phyloP scores from a whole-genome alignment of 2,888 invertebrate genomes.

The Unio pictorum region DNA sequence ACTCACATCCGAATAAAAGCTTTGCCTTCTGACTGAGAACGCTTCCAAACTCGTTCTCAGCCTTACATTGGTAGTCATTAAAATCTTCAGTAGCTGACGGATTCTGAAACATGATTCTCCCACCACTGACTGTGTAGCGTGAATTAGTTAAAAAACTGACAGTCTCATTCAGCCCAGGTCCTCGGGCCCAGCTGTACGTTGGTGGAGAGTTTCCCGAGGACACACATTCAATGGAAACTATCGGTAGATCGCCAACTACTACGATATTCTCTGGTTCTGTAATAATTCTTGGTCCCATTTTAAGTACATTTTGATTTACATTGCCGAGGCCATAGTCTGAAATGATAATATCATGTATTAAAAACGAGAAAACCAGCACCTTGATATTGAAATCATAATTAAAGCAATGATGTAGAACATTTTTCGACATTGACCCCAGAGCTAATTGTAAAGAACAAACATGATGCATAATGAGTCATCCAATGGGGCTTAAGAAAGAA shows the following conservation, averaged over 20 bases:
- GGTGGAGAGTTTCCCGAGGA: constrained; percentile 87
- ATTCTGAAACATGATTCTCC: constrained; percentile 88
- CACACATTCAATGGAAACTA: constrained; percentile 67
- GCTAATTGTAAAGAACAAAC: too few species aligned
- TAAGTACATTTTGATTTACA: constrained; percentile 84
- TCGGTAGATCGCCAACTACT: constrained; percentile 51
- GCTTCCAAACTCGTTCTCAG: constrained; percentile 88
- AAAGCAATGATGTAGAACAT: too few species aligned
- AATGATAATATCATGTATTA: background rate
- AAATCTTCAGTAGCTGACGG: constrained; percentile 84
- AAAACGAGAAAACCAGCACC: too few species aligned
- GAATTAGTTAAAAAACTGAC: constrained; percentile 17
- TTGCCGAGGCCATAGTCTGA: constrained; percentile 64
- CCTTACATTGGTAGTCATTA: constrained; percentile 92
- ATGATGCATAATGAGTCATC: too few species aligned
- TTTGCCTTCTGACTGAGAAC: constrained; percentile 90
- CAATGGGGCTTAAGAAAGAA: too few species aligned
- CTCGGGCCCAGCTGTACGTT: constrained; percentile 88
- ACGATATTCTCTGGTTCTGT: constrained; percentile 69
- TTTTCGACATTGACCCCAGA: too few species aligned
- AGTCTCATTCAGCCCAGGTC: constrained; percentile 1
- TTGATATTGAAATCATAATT: too few species aligned
- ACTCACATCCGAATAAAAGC: constrained; percentile 84
- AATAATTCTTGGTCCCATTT: constrained; percentile 90
- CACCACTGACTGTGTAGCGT: constrained; percentile 88